Conservation (phyloP, 2,113 vertebrate genomes). For the Cygnus atratus region DNA sequence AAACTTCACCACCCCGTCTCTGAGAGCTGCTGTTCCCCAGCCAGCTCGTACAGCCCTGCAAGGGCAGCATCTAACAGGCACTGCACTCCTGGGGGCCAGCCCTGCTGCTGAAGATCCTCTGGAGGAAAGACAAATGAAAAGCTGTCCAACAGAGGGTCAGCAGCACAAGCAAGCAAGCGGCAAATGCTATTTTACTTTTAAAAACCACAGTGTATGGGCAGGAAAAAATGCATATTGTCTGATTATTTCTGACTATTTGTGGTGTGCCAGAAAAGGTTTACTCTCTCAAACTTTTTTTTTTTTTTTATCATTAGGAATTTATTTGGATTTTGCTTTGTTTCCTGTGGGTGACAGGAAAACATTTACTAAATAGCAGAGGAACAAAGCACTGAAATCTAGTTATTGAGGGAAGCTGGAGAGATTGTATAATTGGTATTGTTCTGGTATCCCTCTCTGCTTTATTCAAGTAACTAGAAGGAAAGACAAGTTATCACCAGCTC, state of each 20-base stretch:
- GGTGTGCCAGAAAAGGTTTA: background rate
- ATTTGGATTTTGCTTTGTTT: background rate
- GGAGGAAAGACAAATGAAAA: background rate
- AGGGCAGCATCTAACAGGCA: background rate
- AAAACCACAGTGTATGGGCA: background rate
- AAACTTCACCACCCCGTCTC: background rate
- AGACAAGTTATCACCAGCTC: background rate
- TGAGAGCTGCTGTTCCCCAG: background rate
- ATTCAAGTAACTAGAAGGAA: background rate
- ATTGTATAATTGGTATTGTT: background rate
- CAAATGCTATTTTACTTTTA: background rate
- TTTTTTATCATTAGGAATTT: background rate
- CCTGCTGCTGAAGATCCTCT: background rate
- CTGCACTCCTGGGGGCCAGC: background rate
- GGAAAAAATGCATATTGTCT: background rate
- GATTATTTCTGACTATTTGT: background rate
- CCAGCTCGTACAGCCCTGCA: background rate
- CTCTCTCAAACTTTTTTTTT: background rate
- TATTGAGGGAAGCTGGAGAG: background rate
- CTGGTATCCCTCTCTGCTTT: background rate
- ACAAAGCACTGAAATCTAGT: background rate
- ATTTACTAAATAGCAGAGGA: background rate
- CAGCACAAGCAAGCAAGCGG: background rate
- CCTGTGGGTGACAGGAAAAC: background rate
- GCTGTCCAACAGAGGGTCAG: background rate